A percentile compares a stretch with the other conserved stretches of the same genome.
Conservation (phyloP, 1,140 invertebrate genomes). For the Chironomus striatipennis region DNA sequence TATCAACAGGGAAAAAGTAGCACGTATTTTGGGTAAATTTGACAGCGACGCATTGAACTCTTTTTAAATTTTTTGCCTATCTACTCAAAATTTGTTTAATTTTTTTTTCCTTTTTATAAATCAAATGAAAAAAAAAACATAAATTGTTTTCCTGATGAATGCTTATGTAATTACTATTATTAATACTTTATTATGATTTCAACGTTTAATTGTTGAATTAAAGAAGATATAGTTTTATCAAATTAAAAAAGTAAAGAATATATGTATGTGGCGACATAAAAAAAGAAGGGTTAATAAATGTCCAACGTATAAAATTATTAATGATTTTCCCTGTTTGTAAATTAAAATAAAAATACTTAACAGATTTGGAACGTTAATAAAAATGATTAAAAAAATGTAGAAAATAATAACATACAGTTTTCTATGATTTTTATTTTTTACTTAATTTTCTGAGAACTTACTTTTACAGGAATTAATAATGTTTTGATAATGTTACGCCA, state of each 20-base stretch:
- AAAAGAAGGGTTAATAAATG: background rate
- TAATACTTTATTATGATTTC: background rate
- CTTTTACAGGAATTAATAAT: no score
- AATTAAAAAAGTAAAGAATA: no score
- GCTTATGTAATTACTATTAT: background rate
- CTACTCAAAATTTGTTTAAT: background rate
- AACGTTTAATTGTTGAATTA: slow-evolving; percentile 14
- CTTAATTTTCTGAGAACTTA: no score
- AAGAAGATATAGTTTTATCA: background rate
- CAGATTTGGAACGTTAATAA: background rate
- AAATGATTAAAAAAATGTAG: background rate
- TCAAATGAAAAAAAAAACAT: background rate
- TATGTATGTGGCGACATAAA: background rate
- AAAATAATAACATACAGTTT: no score
- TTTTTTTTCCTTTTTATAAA: background rate
- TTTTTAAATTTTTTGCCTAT: background rate
- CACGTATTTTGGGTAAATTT: slow-evolving; percentile 8
- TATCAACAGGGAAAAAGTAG: background rate
- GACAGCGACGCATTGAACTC: background rate
- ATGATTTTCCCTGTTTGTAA: slow-evolving; percentile 7
- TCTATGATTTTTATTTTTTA: no score
- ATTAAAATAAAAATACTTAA: background rate
- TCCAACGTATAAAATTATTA: background rate
- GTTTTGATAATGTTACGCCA: no score
- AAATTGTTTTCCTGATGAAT: background rate